A percentile compares a stretch with the other conserved stretches of the same genome.
These are phyloP conservation scores for Acanthurus leucopareius DNA, from an alignment of 2,797 vertebrate genomes.

Conservation along the genomic window DNA sequence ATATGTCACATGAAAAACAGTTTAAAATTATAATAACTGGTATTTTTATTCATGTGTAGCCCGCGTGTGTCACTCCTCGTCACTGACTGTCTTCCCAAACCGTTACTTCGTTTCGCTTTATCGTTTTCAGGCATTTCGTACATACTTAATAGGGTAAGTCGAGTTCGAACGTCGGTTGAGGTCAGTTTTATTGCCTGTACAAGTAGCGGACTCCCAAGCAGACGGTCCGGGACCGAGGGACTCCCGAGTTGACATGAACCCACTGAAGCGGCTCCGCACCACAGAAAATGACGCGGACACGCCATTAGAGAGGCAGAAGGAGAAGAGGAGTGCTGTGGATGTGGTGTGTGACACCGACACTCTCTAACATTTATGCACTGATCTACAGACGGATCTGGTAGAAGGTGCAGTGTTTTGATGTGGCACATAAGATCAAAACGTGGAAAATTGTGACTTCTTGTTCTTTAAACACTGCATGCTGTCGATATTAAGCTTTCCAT, in stretches of 20 bases:
- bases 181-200: background rate
- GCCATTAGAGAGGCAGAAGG: background rate
- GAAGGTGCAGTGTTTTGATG: background rate
- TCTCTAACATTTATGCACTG: background rate
- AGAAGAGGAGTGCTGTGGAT: slow-evolving; percentile 5
- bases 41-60: slow-evolving; percentile 10
- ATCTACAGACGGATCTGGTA: background rate
- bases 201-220: background rate
- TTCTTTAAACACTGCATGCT: background rate
- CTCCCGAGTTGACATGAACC: slow-evolving; percentile 36
- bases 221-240: background rate
- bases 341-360: background rate
- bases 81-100: too few relatives aligned
- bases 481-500: too few relatives aligned
- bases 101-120: rapidly evolving
- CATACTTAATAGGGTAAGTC: background rate
- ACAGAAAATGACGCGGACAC: slow-evolving; percentile 4
- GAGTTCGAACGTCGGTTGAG: background rate
- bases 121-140: background rate
- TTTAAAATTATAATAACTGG: background rate
- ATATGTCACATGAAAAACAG: background rate
- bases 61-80: background rate
- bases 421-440: background rate
- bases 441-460: too few relatives aligned
- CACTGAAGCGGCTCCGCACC: slow-evolving; percentile 57